Percentiles rank a stretch among this genome's conserved stretches.
Evolutionary conservation across 2,113 vertebrate species (phyloP).

Genomic region (Osmerus mordax): DNA sequence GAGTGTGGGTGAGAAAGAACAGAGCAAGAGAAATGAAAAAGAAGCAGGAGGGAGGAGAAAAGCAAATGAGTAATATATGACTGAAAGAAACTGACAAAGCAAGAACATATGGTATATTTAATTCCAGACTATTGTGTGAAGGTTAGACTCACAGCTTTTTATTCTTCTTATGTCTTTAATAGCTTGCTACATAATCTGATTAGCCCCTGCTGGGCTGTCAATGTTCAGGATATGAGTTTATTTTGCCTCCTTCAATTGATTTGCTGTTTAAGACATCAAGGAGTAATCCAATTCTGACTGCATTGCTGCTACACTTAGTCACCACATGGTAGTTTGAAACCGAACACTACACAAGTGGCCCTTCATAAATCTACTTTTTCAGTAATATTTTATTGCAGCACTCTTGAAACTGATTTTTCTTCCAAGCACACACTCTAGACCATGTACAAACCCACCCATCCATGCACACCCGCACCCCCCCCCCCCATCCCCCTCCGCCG

Average conservation of each 20-base stretch:
- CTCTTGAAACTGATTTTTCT: background rate
- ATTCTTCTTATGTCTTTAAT: background rate
- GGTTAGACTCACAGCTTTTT: background rate
- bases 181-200: background rate
- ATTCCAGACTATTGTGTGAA: background rate
- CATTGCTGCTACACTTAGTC: background rate
- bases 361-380: background rate
- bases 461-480: background rate
- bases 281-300: background rate
- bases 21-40: background rate
- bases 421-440: background rate
- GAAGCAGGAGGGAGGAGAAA: background rate
- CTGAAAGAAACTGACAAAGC: background rate
- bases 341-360: background rate
- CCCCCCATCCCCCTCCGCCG: background rate
- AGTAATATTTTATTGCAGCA: slow-evolving; percentile 1
- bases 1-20: background rate
- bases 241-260: background rate
- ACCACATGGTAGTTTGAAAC: background rate
- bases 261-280: background rate
- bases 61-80: background rate
- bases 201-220: background rate
- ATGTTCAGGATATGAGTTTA: background rate
- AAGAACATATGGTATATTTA: background rate
- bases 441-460: background rate